These are phyloP conservation scores for Sturnira hondurensis DNA, from an alignment of 2,113 vertebrate genomes.

Conservation along the genomic window DNA sequence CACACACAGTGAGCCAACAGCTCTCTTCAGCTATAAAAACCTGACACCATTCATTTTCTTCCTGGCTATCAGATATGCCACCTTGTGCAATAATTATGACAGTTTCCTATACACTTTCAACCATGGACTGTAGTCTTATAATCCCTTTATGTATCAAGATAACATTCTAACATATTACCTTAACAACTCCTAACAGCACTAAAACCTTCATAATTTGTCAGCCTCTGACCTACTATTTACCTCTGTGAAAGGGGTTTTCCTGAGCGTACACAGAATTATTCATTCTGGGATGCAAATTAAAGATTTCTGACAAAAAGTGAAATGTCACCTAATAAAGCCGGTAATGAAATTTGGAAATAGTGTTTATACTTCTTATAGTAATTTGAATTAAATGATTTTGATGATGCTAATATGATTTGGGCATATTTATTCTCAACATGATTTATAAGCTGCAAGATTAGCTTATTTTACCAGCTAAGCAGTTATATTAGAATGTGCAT, in stretches of 20 bases:
- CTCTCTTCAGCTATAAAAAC: neutral
- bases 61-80: neutral
- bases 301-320: conserved; percentile 46
- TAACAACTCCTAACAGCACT: neutral
- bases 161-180: neutral
- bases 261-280: conserved; percentile 21
- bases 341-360: conserved; percentile 58
- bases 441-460: conserved; percentile 45
- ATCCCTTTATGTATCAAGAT: neutral
- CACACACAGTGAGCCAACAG: neutral
- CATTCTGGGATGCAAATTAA: neutral
- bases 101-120: conserved; percentile 10
- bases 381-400: conserved; percentile 60
- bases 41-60: neutral
- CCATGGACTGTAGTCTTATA: neutral
- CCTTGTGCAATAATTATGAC: neutral
- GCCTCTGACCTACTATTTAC: neutral
- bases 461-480: conserved; percentile 38
- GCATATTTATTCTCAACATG: conserved; percentile 39
- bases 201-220: neutral
- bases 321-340: conserved; percentile 48
- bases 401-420: conserved; percentile 26
- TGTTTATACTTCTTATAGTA: conserved; percentile 57
- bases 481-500: conserved; percentile 60
- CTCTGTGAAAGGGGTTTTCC: neutral